A percentile compares a stretch with the other conserved stretches of the same genome.
Evolutionary conservation across 2,797 vertebrate species (phyloP).

Genomic region (Xenopus petersii): DNA sequence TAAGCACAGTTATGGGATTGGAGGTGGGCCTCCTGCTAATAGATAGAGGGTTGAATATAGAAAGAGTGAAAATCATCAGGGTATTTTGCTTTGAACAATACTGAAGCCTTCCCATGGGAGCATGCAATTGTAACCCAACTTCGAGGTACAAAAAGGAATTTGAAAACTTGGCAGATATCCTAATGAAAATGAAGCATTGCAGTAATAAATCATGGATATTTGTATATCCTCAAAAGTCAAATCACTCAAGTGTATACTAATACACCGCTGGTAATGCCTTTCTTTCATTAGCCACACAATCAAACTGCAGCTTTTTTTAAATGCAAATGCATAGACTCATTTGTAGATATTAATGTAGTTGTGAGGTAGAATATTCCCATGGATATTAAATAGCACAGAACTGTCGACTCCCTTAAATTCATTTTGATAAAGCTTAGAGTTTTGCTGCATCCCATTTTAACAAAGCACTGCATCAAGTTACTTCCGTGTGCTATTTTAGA

Average conservation of each 20-base stretch:
- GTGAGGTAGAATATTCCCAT: slow-evolving; percentile 21
- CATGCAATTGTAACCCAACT: slow-evolving; percentile 73
- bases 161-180: slow-evolving; percentile 77
- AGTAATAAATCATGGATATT: slow-evolving; percentile 77
- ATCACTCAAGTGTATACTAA: slow-evolving; percentile 73
- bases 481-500: background rate
- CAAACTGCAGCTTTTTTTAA: slow-evolving; percentile 63
- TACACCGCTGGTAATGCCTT: slow-evolving; percentile 69
- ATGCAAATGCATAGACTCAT: slow-evolving; percentile 39
- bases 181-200: slow-evolving; percentile 83
- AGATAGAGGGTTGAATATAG: too few species aligned
- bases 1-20: too few species aligned
- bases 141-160: slow-evolving; percentile 68
- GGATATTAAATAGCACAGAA: slow-evolving; percentile 16
- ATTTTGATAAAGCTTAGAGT: slow-evolving; percentile 1
- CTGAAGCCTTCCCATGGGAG: slow-evolving; percentile 73
- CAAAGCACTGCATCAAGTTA: slow-evolving; percentile 10
- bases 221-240: slow-evolving; percentile 73
- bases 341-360: slow-evolving; percentile 24
- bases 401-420: background rate
- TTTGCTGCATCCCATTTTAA: slow-evolving; percentile 12
- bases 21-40: too few species aligned
- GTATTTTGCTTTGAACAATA: slow-evolving; percentile 66
- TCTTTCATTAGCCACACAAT: slow-evolving; percentile 69
- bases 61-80: background rate